Percentiles rank a stretch among this genome's conserved stretches.
These are phyloP conservation scores for Agrypnia vestita DNA, from an alignment of 1,140 invertebrate genomes.

Conservation along the genomic window DNA sequence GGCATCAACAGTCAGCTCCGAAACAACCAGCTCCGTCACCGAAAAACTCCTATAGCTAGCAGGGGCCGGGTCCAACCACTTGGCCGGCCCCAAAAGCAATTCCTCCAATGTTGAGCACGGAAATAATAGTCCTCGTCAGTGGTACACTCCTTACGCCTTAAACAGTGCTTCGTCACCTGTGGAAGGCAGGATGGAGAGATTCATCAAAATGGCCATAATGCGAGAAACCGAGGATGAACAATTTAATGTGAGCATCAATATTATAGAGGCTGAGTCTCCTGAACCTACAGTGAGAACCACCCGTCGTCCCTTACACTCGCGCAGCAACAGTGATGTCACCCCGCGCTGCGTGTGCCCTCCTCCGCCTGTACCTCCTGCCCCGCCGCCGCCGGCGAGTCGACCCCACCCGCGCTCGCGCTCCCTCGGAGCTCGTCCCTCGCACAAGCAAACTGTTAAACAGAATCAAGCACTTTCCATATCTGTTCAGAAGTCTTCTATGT, in stretches of 20 bases:
- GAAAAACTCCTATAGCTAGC: slow-evolving; percentile 87
- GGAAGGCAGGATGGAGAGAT: slow-evolving; percentile 53
- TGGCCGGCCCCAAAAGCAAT: slow-evolving; percentile 72
- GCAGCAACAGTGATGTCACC: slow-evolving; percentile 70
- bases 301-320: slow-evolving; percentile 65
- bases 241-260: slow-evolving; percentile 69
- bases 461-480: slow-evolving; percentile 30
- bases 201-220: slow-evolving; percentile 50
- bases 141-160: slow-evolving; percentile 56
- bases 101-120: slow-evolving; percentile 61
- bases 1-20: slow-evolving; percentile 81
- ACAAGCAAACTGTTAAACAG: slow-evolving; percentile 48
- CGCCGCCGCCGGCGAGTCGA: slow-evolving; percentile 53
- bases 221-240: slow-evolving; percentile 58
- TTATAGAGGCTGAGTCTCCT: slow-evolving; percentile 65
- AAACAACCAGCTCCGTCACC: slow-evolving; percentile 82
- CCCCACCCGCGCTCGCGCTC: slow-evolving; percentile 56
- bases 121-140: slow-evolving; percentile 61
- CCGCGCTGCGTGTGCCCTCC: slow-evolving; percentile 65
- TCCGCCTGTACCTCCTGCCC: slow-evolving; percentile 65
- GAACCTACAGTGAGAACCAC: slow-evolving; percentile 63
- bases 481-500: slow-evolving; percentile 34
- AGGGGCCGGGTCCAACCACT: slow-evolving; percentile 73
- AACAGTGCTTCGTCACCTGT: slow-evolving; percentile 15
- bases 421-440: slow-evolving; percentile 52